phyloP scores from a whole-genome alignment of 2,797 vertebrate species.

The Gouania willdenowi region DNA sequence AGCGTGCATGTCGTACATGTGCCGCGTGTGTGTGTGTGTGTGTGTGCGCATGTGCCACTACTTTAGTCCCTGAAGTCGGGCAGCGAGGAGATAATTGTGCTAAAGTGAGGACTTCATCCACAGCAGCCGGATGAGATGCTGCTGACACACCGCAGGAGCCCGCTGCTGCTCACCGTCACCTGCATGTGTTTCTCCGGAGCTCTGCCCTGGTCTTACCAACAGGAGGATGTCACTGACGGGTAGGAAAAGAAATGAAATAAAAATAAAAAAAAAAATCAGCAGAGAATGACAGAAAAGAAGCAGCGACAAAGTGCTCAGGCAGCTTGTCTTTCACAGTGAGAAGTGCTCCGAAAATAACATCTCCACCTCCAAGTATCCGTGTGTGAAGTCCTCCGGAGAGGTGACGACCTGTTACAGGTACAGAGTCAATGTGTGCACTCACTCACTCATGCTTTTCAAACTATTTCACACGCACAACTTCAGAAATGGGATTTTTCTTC shows the following conservation, averaged over 20 bases:
- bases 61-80: conserved; percentile 7
- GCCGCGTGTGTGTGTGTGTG: background rate
- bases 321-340: conserved; percentile 68
- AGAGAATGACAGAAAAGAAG: too few relatives aligned
- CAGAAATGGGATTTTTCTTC: too few relatives aligned
- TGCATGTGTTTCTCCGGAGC: conserved; percentile 69
- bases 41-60: background rate
- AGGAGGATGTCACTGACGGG: conserved; percentile 84
- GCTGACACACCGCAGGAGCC: conserved; percentile 33
- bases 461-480: too few relatives aligned
- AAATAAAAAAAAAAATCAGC: too few relatives aligned
- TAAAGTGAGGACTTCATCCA: conserved; percentile 18
- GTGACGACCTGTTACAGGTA: conserved; percentile 93
- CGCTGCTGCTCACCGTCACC: conserved; percentile 62
- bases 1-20: too few relatives aligned
- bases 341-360: conserved; percentile 88
- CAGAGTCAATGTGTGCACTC: too few relatives aligned
- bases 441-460: too few relatives aligned
- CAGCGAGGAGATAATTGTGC: conserved; percentile 15
- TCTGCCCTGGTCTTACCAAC: conserved; percentile 85
- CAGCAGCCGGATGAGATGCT: conserved; percentile 58
- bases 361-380: conserved; percentile 87
- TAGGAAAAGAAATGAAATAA: conserved; percentile 47
- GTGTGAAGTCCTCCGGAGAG: conserved; percentile 86
- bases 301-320: too few relatives aligned